A percentile compares a stretch with the other conserved stretches of the same genome.
These are phyloP conservation scores for Notothenia rossii DNA, from an alignment of 2,113 vertebrate genomes.

Conservation along the genomic window DNA sequence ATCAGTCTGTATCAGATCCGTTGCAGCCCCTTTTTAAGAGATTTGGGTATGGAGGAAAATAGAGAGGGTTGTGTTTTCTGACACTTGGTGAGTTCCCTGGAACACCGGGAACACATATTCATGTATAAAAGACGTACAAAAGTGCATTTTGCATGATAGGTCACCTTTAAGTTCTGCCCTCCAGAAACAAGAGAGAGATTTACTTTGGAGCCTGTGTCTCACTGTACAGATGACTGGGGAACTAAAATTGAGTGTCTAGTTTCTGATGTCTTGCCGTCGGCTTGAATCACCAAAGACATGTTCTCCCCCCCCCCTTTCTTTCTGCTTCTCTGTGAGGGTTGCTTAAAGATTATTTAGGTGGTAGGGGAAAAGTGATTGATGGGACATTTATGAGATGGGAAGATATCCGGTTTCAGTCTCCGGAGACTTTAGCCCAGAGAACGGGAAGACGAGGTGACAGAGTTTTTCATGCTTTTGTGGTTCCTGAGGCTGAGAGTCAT, in stretches of 20 bases:
- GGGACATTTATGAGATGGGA: constrained; percentile 33
- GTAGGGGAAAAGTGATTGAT: constrained; percentile 13
- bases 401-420: constrained; percentile 33
- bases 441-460: background rate
- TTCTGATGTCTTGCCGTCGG: constrained; percentile 47
- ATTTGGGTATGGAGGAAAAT: too few relatives aligned
- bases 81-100: too few relatives aligned
- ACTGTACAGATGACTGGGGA: too few relatives aligned
- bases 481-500: constrained; percentile 1
- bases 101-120: too few relatives aligned
- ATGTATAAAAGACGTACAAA: too few relatives aligned
- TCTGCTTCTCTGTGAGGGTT: constrained; percentile 24
- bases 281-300: constrained; percentile 24
- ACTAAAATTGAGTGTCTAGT: constrained; percentile 46
- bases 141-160: too few relatives aligned
- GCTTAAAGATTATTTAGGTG: constrained; percentile 36
- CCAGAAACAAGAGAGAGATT: constrained; percentile 43
- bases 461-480: background rate
- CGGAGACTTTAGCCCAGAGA: constrained; percentile 38
- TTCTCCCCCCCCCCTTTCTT: background rate
- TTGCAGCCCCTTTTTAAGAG: too few relatives aligned
- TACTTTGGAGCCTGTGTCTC: constrained; percentile 33
- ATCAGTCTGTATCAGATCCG: too few relatives aligned
- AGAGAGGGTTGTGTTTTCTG: too few relatives aligned
- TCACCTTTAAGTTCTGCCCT: constrained; percentile 38